Conservation (phyloP, 2,113 vertebrate genomes). For the Columba livia region DNA sequence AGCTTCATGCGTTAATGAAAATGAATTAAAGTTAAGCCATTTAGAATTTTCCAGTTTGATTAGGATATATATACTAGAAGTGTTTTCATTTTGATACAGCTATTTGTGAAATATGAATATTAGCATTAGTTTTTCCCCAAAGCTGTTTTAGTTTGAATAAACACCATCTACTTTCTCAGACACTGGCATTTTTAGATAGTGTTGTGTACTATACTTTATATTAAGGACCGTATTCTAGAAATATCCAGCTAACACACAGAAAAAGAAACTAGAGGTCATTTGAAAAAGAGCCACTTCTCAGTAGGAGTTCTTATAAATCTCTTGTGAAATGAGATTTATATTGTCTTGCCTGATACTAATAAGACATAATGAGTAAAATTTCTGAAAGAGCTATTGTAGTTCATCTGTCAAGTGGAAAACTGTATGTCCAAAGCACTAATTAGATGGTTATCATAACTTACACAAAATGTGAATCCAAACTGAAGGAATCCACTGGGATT, state of each 20-base stretch:
- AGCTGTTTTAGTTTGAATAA: not conserved
- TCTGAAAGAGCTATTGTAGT: conserved; percentile 47
- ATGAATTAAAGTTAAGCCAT: not conserved
- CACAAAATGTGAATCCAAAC: conserved; percentile 30
- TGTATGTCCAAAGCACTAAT: conserved; percentile 18
- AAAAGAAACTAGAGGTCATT: not conserved
- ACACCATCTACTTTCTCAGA: not conserved
- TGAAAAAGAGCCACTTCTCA: conserved; percentile 6
- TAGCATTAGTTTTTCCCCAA: not conserved
- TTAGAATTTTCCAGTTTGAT: not conserved
- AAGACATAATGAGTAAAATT: conserved; percentile 38
- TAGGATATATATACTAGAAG: not conserved
- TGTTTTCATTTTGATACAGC: not conserved
- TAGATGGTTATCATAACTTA: conserved; percentile 39
- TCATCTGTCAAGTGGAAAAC: conserved; percentile 51
- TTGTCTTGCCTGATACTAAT: conserved; percentile 51
- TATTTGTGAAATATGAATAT: not conserved
- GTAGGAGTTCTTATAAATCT: conserved; percentile 28
- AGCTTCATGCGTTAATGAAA: not conserved
- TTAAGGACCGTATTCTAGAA: not conserved
- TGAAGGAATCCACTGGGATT: conserved; percentile 30
- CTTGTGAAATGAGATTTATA: conserved; percentile 22
- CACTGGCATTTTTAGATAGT: not conserved
- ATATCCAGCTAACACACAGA: not conserved
- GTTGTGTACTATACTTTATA: not conserved